Percentiles rank a stretch among this genome's conserved stretches.
phyloP scores from a whole-genome alignment of 2,888 invertebrate genomes.

The Fragum whitleyi region DNA sequence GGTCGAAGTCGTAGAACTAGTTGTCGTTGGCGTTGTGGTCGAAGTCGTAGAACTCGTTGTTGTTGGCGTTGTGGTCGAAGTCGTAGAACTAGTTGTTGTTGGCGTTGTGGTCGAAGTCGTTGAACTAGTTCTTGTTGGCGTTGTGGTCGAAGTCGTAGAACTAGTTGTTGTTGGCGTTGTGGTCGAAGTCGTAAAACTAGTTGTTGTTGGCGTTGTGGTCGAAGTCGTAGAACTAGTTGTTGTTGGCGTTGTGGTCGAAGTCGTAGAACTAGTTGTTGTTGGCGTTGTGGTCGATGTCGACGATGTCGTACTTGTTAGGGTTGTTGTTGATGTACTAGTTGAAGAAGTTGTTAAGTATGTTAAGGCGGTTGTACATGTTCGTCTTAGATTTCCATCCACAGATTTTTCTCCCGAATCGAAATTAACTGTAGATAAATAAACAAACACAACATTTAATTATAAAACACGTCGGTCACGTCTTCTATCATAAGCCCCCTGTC shows the following conservation, averaged over 20 bases:
- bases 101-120: background rate
- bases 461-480: no score
- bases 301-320: background rate
- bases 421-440: background rate
- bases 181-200: background rate
- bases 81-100: background rate
- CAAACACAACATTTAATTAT: background rate
- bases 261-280: background rate
- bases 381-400: background rate
- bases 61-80: background rate
- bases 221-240: background rate
- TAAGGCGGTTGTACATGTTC: background rate
- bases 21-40: background rate
- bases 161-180: background rate
- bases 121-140: background rate
- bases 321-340: background rate
- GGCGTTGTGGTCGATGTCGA: background rate
- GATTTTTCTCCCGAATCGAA: constrained; percentile 7
- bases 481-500: no score
- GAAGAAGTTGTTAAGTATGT: background rate
- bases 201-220: background rate
- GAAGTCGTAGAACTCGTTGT: background rate
- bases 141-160: background rate
- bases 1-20: background rate
- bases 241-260: background rate